Evolutionary conservation across 2,797 vertebrate genomes (phyloP), one percentile per base, ranked within the genome.

Genomic region (Pygocentrus nattereri): DNA sequence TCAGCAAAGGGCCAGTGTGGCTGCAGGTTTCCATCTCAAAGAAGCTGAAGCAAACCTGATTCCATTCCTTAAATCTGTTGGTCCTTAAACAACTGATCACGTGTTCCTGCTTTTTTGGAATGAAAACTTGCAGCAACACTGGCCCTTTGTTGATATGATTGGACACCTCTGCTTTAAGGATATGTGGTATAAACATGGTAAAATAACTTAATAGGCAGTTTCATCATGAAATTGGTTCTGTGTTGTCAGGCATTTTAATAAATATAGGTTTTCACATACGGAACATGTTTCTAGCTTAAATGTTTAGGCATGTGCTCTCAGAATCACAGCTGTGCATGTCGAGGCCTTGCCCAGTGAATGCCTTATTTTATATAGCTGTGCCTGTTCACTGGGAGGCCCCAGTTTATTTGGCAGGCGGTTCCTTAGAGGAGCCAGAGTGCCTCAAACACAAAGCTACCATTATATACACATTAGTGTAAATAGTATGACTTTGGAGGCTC

Each of bases 361-460:
- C 71, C 72, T 85, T 69, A 79, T 87, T 88, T 84, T 79, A 82
- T 87, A 68, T 79, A 84, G 85, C 75, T 59, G 71, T 58, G 83
- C 65, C 52, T 82, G 80, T 79, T 84, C 78, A 79, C 77, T 76
- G 56, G 62, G 76, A 82, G 84, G 80, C 80, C 79, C 71, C 41
- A 65, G 84, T 81, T 88, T 87, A 80, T 85, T 85, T 86, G 82
- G 82, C 83, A 85, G 34, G 27, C 76, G 12, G 30, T 59, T 82
- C 62, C 87, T 90, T 78, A 69, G 74, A 85, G 91, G 82, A 89
- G 89, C 84, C 84, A 83, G 81, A 85, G 84, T 58, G 70, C 73
- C 75, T 76, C 65, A 85, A 86, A 81, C 91, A 95, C 93, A 95
- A 94, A 94, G 93, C 88, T 83, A 75, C 91, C 85, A 91, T 94